Evolutionary conservation across 2,797 vertebrate genomes (phyloP).

Genomic region (Toxotes lorentzi): DNA sequence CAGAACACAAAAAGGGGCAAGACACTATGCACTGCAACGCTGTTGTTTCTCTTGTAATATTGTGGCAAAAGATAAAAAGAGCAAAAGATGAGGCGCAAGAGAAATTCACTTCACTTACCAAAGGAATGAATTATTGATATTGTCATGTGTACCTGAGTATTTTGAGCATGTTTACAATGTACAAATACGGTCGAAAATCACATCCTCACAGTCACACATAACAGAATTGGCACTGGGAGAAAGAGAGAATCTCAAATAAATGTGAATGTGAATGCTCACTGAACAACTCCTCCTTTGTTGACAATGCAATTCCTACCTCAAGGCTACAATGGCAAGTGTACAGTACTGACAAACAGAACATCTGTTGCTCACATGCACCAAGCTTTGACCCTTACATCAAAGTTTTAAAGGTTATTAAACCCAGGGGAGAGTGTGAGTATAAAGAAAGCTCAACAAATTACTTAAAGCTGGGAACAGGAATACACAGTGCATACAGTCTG

Average conservation of each 20-base stretch:
- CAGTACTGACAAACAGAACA: neutral
- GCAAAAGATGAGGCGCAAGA: neutral
- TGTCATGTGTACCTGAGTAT: neutral
- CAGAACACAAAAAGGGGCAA: neutral
- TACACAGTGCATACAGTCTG: neutral
- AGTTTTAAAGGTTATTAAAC: neutral
- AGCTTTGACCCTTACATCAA: neutral
- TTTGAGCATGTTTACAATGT: neutral
- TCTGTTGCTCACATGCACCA: neutral
- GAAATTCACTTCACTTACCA: neutral
- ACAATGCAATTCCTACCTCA: neutral
- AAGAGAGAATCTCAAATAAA: constrained; percentile 1
- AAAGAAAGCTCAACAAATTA: neutral
- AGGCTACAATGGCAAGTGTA: neutral
- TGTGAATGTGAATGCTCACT: neutral
- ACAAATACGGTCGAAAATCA: neutral
- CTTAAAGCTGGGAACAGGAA: neutral
- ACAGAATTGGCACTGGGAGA: neutral
- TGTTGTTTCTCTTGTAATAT: neutral
- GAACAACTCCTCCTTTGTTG: constrained; percentile 1
- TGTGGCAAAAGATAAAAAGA: too few species aligned
- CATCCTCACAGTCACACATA: neutral
- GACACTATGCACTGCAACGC: neutral
- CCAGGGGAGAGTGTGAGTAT: neutral
- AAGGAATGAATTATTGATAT: neutral